Conservation (phyloP, 2,888 invertebrate species). For the Sinohyriopsis cumingii region DNA sequence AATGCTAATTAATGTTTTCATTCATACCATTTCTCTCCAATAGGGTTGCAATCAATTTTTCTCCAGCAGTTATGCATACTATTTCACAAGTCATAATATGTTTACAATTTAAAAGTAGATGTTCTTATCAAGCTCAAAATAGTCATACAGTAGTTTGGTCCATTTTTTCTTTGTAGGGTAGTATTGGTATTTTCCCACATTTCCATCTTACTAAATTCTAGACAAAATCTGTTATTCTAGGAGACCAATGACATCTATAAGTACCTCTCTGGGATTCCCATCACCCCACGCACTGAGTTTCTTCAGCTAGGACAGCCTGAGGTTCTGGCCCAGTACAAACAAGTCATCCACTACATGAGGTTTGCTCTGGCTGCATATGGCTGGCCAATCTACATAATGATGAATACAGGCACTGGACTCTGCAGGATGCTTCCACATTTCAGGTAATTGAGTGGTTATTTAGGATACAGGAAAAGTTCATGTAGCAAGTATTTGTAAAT, state of each 20-base stretch:
- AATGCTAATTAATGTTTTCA: no score
- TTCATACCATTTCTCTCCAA: no score
- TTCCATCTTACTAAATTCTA: no score
- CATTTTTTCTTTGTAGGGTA: no score
- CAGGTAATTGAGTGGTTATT: constrained; percentile 72
- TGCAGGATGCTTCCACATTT: constrained; percentile 83
- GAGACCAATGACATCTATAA: constrained; percentile 87
- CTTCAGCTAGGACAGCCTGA: constrained; percentile 83
- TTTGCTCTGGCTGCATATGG: constrained; percentile 90
- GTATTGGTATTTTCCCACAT: no score
- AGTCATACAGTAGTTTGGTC: no score
- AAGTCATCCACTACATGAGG: constrained; percentile 83
- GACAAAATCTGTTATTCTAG: constrained; percentile 70
- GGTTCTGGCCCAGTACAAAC: constrained; percentile 68
- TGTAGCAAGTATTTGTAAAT: no score
- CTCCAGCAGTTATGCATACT: no score
- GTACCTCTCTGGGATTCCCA: constrained; percentile 87
- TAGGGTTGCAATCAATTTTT: no score
- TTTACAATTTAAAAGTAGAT: no score
- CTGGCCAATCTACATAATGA: constrained; percentile 89
- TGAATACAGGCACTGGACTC: constrained; percentile 80
- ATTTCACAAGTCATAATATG: no score
- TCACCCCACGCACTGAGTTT: constrained; percentile 87
- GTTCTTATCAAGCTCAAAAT: no score
- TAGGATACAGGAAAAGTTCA: not conserved